Conservation (phyloP, 2,797 vertebrate species). For the Protonibea diacanthus region DNA sequence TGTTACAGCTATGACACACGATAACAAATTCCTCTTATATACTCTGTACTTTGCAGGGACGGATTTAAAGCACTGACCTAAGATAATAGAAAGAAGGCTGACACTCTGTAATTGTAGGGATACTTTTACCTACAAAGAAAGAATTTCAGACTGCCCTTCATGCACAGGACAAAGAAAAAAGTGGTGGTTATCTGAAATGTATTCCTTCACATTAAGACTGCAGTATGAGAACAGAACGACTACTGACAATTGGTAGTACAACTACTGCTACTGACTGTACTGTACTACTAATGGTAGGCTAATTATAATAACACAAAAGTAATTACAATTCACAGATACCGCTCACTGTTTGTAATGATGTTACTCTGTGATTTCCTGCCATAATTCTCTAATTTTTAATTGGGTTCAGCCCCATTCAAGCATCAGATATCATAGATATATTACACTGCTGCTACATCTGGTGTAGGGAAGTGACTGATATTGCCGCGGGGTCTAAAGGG, state of each 20-base stretch:
- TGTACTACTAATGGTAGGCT: background rate
- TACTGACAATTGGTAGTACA: no score
- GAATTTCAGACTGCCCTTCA: background rate
- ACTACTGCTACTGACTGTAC: background rate
- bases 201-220: background rate
- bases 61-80: slow-evolving; percentile 3
- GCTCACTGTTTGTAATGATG: slow-evolving; percentile 6
- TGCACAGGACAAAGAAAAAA: background rate
- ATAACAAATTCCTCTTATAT: slow-evolving; percentile 5
- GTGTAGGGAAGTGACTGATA: slow-evolving; percentile 37
- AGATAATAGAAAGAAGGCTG: slow-evolving; percentile 3
- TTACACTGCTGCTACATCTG: slow-evolving; percentile 21
- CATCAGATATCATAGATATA: slow-evolving; percentile 18
- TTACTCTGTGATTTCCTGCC: slow-evolving; percentile 22
- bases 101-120: background rate
- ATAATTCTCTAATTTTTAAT: slow-evolving; percentile 25
- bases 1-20: slow-evolving; percentile 9
- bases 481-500: slow-evolving; percentile 20
- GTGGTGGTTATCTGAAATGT: background rate
- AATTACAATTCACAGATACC: background rate
- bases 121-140: slow-evolving; percentile 1
- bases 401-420: slow-evolving; percentile 7
- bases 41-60: slow-evolving; percentile 5
- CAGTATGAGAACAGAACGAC: background rate
- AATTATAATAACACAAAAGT: background rate